Conservation (phyloP, 2,113 vertebrate species). For the Rafetus swinhoei region DNA sequence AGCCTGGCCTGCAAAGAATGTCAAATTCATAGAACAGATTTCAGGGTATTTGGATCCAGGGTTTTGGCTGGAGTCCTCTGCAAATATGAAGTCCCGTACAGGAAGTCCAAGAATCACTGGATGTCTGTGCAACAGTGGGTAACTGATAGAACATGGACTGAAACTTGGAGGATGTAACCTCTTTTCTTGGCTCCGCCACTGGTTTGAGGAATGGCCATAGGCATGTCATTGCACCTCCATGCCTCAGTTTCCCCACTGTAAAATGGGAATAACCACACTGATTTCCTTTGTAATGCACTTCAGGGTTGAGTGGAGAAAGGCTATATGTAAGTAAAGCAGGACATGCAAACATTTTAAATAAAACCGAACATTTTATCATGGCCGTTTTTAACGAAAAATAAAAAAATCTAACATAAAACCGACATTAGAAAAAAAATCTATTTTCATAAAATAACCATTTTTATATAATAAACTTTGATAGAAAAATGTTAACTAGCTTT, state of each 20-base stretch:
- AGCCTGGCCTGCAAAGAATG: neutral
- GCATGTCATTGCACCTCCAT: slow-evolving; percentile 46
- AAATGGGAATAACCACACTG: slow-evolving; percentile 50
- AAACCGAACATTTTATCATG: neutral
- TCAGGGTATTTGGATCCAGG: neutral
- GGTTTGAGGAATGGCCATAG: slow-evolving; percentile 48
- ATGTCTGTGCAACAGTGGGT: neutral
- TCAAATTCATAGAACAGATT: neutral
- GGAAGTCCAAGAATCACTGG: neutral
- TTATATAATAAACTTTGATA: neutral
- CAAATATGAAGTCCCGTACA: neutral
- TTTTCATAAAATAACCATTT: neutral
- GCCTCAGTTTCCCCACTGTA: neutral
- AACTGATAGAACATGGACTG: neutral
- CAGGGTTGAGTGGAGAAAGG: slow-evolving; percentile 49
- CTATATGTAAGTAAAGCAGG: neutral
- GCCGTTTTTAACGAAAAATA: neutral
- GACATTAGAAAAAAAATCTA: neutral
- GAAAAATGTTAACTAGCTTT: slow-evolving; percentile 8
- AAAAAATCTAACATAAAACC: neutral
- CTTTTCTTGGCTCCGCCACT: neutral
- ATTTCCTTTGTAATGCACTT: slow-evolving; percentile 56
- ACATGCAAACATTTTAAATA: neutral
- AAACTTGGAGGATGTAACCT: slow-evolving; percentile 14
- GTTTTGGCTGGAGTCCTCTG: slow-evolving; percentile 17